Percentiles rank a stretch among this genome's conserved stretches.
These are phyloP conservation scores for Channa maculata DNA, from an alignment of 2,113 vertebrate genomes.

Conservation along the genomic window DNA sequence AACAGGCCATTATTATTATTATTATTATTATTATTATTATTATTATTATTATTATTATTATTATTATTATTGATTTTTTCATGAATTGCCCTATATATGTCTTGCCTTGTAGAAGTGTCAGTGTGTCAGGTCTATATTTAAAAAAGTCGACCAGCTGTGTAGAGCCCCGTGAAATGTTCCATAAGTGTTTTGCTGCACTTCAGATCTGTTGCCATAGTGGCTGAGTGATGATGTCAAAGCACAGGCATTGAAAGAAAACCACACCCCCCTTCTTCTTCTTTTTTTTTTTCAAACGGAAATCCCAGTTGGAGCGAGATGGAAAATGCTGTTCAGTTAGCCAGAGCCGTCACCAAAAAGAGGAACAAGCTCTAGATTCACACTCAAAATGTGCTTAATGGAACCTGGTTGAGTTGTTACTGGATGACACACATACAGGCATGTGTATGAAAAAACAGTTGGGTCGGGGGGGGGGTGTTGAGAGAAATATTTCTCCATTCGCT, in stretches of 20 bases:
- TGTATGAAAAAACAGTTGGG: neutral
- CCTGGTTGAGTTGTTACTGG: slow-evolving; percentile 12
- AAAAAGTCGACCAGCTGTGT: slow-evolving; percentile 66
- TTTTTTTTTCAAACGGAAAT: slow-evolving; percentile 26
- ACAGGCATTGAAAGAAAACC: slow-evolving; percentile 59
- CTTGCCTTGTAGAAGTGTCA: slow-evolving; percentile 29
- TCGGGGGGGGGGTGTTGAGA: slow-evolving; percentile 7
- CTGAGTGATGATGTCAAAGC: slow-evolving; percentile 75
- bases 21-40: slow-evolving; percentile 46
- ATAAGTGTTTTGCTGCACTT: slow-evolving; percentile 74
- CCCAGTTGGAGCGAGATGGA: slow-evolving; percentile 52
- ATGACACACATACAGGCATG: neutral
- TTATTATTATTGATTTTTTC: slow-evolving; percentile 33
- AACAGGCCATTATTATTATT: slow-evolving; percentile 16
- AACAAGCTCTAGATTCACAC: slow-evolving; percentile 35
- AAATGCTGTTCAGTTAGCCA: slow-evolving; percentile 65
- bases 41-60: slow-evolving; percentile 37
- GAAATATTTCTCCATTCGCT: slow-evolving; percentile 10
- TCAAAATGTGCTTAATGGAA: slow-evolving; percentile 41
- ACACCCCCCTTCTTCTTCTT: slow-evolving; percentile 44
- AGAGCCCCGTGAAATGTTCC: slow-evolving; percentile 55
- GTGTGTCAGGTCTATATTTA: slow-evolving; percentile 73
- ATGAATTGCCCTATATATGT: slow-evolving; percentile 1
- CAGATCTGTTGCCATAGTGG: slow-evolving; percentile 73
- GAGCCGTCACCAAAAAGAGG: slow-evolving; percentile 39